These are phyloP conservation scores for Dolichopus griseipennis DNA, from an alignment of 2,888 invertebrate genomes.

Conservation along the genomic window DNA sequence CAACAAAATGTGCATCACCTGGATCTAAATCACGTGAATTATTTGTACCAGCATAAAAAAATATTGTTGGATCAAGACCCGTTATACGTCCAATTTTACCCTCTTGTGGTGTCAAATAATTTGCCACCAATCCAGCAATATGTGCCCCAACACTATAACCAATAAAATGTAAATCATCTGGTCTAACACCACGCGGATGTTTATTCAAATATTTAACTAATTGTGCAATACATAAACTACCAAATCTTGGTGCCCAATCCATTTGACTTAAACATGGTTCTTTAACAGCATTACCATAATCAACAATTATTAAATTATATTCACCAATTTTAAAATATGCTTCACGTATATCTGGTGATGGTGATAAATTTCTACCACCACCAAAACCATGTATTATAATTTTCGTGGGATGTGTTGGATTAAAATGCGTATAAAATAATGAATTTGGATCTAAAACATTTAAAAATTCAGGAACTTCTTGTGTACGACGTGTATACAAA, in stretches of 20 bases:
- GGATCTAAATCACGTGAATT: slow-evolving; percentile 70
- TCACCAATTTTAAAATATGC: slow-evolving; percentile 72
- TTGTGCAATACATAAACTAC: slow-evolving; percentile 69
- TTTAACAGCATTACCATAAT: slow-evolving; percentile 68
- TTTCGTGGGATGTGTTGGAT: slow-evolving; percentile 70
- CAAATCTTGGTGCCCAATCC: slow-evolving; percentile 57
- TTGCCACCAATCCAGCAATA: slow-evolving; percentile 73
- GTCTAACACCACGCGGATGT: slow-evolving; percentile 66
- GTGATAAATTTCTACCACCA: slow-evolving; percentile 69
- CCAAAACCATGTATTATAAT: slow-evolving; percentile 88
- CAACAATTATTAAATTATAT: slow-evolving; percentile 81
- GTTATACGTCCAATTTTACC: slow-evolving; percentile 78
- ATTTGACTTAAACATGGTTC: slow-evolving; percentile 76
- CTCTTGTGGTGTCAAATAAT: slow-evolving; percentile 54
- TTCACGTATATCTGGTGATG: slow-evolving; percentile 75
- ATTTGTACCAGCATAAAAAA: slow-evolving; percentile 76
- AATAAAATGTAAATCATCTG: slow-evolving; percentile 68
- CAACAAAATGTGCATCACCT: slow-evolving; percentile 74
- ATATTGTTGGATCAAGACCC: slow-evolving; percentile 77
- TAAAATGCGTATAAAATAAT: slow-evolving; percentile 65
- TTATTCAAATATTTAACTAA: slow-evolving; percentile 66
- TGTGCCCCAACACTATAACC: slow-evolving; percentile 84
- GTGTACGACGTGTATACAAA: slow-evolving; percentile 71
- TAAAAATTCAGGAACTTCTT: slow-evolving; percentile 61
- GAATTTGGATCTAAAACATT: slow-evolving; percentile 63